Evolutionary conservation across 2,888 invertebrate species (phyloP).

Genomic region (Xanthorhoe spadicearia): DNA sequence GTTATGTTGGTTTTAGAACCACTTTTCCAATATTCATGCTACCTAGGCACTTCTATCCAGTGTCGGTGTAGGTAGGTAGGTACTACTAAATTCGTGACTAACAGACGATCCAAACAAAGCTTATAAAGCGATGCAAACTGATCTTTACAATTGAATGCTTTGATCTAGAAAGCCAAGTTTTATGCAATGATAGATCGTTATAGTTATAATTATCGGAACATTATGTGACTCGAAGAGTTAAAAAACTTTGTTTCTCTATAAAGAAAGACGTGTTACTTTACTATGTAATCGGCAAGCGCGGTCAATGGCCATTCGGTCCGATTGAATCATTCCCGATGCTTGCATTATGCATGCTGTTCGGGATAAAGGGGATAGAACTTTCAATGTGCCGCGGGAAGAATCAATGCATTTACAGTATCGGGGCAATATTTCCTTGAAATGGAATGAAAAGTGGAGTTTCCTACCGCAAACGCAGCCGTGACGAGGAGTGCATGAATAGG

Average conservation of each 20-base stretch:
- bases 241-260: not conserved
- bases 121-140: not conserved
- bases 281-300: not conserved
- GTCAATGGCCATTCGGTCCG: not conserved
- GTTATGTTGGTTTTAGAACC: not conserved
- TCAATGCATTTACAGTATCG: not conserved
- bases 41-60: not conserved
- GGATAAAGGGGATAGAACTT: not conserved
- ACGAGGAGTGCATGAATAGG: conserved; percentile 26
- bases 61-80: too few relatives aligned
- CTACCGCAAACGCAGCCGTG: conserved; percentile 20
- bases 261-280: not conserved
- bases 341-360: not conserved
- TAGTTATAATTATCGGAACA: not conserved
- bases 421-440: not conserved
- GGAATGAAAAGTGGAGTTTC: conserved; percentile 12
- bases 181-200: not conserved
- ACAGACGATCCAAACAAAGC: not conserved
- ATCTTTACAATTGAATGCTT: not conserved
- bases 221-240: not conserved
- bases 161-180: not conserved
- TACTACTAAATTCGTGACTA: not conserved
- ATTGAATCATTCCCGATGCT: not conserved
- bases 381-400: not conserved
- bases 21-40: not conserved